phyloP scores from a whole-genome alignment of 2,797 vertebrate genomes.

The Eulemur coronatus region DNA sequence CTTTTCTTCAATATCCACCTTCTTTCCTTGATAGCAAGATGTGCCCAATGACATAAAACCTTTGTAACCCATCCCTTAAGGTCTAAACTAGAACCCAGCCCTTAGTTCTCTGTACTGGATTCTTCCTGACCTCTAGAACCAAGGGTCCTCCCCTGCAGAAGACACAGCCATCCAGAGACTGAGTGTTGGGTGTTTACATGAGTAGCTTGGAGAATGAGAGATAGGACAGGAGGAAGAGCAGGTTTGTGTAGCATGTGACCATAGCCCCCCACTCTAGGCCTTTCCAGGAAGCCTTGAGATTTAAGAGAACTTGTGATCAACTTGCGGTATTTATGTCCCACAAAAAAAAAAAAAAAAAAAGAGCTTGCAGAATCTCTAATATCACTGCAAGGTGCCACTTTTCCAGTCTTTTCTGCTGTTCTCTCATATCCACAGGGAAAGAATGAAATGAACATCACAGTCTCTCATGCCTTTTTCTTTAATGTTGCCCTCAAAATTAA shows the following conservation, averaged over 20 bases:
- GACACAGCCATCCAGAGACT: background rate
- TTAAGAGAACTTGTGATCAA: background rate
- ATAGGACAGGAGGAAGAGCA: background rate
- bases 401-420: background rate
- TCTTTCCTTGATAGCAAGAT: background rate
- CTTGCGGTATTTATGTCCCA: too few relatives aligned
- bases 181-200: fast-evolving
- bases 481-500: background rate
- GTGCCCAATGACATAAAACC: background rate
- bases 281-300: background rate
- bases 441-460: background rate
- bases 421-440: background rate
- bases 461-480: background rate
- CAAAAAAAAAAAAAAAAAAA: background rate
- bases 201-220: background rate
- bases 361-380: background rate
- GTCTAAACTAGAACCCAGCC: background rate
- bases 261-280: too few relatives aligned
- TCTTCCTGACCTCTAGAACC: background rate
- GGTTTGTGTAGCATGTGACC: background rate
- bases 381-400: background rate
- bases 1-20: background rate
- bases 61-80: background rate
- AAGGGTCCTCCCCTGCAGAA: background rate
- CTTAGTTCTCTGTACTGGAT: background rate